phyloP scores from a whole-genome alignment of 2,888 invertebrate genomes.

The Hirudinaria manillensis region DNA sequence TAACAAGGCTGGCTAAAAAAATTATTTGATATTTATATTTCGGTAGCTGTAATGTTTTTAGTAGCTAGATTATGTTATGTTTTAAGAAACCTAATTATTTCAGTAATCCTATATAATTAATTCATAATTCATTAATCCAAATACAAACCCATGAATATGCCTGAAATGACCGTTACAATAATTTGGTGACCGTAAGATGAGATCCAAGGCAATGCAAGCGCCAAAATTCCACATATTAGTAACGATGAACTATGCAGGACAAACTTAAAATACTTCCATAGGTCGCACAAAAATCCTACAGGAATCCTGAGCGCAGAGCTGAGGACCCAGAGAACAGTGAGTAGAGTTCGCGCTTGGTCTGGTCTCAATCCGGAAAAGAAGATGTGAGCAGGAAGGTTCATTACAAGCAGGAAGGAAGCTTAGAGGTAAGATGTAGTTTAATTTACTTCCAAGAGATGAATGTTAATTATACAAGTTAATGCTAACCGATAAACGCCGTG shows the following conservation, averaged over 20 bases:
- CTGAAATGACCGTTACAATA: background rate
- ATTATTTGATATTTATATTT: too few species aligned
- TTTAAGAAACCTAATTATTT: background rate
- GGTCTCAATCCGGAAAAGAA: background rate
- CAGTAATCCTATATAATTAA: background rate
- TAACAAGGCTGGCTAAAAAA: background rate
- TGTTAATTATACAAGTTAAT: background rate
- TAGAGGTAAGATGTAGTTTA: background rate
- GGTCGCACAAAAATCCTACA: constrained; percentile 6
- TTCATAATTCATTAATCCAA: background rate
- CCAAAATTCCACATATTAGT: background rate
- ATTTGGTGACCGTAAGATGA: background rate
- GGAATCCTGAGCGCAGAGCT: background rate
- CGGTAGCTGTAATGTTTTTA: too few species aligned
- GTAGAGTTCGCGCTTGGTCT: background rate
- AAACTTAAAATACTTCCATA: background rate
- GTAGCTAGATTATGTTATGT: too few species aligned
- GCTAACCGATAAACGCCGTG: background rate
- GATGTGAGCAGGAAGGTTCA: background rate
- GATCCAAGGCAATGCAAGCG: background rate
- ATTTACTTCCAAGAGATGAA: background rate
- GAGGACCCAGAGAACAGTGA: background rate
- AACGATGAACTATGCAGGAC: background rate
- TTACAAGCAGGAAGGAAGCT: background rate
- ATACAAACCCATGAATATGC: background rate